These are phyloP conservation scores for Rhagonycha lutea DNA, from an alignment of 2,888 invertebrate species.

Conservation along the genomic window DNA sequence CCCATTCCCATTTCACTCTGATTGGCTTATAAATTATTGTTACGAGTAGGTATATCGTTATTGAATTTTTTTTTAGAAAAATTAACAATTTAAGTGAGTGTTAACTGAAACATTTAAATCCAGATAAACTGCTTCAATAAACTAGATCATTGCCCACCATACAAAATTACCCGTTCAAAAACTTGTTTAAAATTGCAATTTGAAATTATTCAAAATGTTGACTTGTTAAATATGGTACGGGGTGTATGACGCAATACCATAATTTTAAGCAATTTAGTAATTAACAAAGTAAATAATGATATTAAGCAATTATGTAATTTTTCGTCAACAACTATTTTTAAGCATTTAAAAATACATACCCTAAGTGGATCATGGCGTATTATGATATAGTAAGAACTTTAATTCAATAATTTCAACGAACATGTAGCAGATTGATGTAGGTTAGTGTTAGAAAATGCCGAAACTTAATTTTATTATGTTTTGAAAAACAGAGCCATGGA, in stretches of 20 bases:
- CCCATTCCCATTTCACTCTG: too few species aligned
- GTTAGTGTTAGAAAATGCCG: background rate
- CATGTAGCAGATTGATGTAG: background rate
- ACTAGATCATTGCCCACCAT: background rate
- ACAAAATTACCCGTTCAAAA: background rate
- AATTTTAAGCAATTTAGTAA: slow-evolving; percentile 3
- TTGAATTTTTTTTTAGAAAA: background rate
- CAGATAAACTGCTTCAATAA: background rate
- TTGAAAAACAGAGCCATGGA: too few species aligned
- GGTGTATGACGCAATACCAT: background rate
- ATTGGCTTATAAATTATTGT: background rate
- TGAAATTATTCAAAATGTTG: background rate
- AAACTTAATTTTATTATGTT: background rate
- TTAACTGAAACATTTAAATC: background rate
- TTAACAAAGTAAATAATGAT: background rate
- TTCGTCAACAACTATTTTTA: background rate
- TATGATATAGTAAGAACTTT: background rate
- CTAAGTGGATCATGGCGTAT: background rate
- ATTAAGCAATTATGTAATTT: background rate
- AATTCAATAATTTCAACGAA: background rate
- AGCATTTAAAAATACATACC: background rate
- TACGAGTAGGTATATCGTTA: too few species aligned
- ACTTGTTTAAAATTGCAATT: background rate
- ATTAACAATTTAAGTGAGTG: background rate
- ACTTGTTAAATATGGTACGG: background rate